Percentiles rank a stretch among this genome's conserved stretches.
Evolutionary conservation across 2,113 vertebrate species (phyloP).

Genomic region (Baryphthengus martii): DNA sequence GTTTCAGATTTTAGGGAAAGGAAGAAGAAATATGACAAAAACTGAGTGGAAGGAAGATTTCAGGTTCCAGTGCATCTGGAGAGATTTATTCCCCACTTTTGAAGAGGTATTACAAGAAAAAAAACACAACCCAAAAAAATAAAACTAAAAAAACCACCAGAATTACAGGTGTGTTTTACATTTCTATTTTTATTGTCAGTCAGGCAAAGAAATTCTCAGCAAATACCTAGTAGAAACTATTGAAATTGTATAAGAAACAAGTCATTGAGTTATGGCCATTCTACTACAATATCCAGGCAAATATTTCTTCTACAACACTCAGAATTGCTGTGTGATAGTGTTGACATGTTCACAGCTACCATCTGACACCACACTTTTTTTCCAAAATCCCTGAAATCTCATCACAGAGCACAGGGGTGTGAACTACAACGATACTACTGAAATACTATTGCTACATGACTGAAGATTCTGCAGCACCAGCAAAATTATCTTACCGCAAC

Average conservation of each 20-base stretch:
- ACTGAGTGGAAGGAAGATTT: background rate
- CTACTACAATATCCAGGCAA: background rate
- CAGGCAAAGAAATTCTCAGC: conserved; percentile 1
- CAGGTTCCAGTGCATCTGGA: background rate
- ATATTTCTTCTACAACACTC: background rate
- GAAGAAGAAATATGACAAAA: background rate
- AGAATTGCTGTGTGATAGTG: background rate
- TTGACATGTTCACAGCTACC: background rate
- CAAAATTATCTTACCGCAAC: conserved; percentile 1
- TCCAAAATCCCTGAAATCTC: background rate
- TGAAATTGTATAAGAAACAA: background rate
- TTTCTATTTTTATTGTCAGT: conserved; percentile 35
- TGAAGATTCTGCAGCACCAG: conserved; percentile 4
- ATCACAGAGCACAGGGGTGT: background rate
- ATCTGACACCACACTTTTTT: background rate
- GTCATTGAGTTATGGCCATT: background rate
- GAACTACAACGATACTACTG: background rate
- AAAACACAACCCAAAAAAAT: rapidly evolving
- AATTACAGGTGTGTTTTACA: background rate
- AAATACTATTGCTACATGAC: background rate
- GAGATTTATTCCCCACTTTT: background rate
- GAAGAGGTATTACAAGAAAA: background rate
- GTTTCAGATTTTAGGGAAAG: background rate
- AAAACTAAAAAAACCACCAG: background rate
- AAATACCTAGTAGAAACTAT: background rate